Conservation (phyloP, 2,888 invertebrate genomes). For the Orthosia incerta region DNA sequence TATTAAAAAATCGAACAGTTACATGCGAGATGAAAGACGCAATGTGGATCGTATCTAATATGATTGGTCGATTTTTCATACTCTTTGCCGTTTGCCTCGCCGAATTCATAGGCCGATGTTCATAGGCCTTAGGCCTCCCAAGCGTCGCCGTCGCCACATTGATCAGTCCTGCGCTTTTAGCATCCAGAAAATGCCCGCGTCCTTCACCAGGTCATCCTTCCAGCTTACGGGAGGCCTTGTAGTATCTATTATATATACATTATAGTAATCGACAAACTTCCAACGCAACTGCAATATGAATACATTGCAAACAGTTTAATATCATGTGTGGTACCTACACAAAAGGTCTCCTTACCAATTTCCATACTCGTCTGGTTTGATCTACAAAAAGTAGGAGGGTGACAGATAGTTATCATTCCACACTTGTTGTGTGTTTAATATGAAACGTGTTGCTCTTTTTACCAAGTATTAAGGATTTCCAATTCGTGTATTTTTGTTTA, state of each 20-base stretch:
- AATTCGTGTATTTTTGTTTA: not conserved
- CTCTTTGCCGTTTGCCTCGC: too few relatives aligned
- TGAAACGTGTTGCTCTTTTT: constrained; percentile 17
- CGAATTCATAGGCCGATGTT: too few relatives aligned
- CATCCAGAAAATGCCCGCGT: too few relatives aligned
- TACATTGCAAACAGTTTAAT: constrained; percentile 23
- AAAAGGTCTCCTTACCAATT: constrained; percentile 31
- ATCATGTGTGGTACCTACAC: not conserved
- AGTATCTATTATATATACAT: not conserved
- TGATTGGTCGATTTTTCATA: too few relatives aligned
- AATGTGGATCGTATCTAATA: too few relatives aligned
- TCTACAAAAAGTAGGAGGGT: constrained; percentile 25
- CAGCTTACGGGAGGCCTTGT: too few relatives aligned
- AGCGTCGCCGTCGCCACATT: too few relatives aligned
- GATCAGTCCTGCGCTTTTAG: too few relatives aligned
- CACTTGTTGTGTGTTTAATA: constrained; percentile 31
- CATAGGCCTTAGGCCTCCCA: too few relatives aligned
- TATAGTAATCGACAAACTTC: constrained; percentile 4
- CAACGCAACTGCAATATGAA: not conserved
- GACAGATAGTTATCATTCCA: constrained; percentile 45
- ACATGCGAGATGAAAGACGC: too few relatives aligned
- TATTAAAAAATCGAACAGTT: too few relatives aligned
- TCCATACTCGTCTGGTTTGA: constrained; percentile 37
- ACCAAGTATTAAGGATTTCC: not conserved
- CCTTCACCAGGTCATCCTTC: too few relatives aligned